Base-by-base conservation (phyloP, 2,888 invertebrate genomes). In the Eupithecia centaureata region DNA sequence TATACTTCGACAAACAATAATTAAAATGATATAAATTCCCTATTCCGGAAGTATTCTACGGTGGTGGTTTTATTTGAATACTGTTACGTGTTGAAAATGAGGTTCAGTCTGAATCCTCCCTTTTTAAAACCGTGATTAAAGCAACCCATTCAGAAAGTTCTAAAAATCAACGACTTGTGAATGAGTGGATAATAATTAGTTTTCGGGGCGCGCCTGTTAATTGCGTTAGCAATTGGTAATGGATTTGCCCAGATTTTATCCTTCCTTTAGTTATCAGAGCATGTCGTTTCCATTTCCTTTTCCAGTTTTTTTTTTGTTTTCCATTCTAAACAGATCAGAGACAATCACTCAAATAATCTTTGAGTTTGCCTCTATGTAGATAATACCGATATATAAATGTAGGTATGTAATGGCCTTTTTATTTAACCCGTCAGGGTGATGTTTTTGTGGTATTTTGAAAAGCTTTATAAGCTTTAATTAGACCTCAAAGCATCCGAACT, bases 141-240 rank as follows among this genome's bases (percentile, higher is more conserved):
- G 59, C 54, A 64, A 63, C 52, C 60, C 54, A 68, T 32, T 32
- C 30, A 63, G 51, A 62, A 71, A 69, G 66, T 73, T 64, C 62
- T 71, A 65, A 78, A 79, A 81, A 76, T 76, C 82, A 85, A 84
- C 81, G 84, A 82, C 84, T 84, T 86, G 83, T 85, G 86, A 88
- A 89, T 87, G 84, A 88, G 85, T 82, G 83, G 83, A 86, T 86
- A 89, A 86, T 89, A 88, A 89, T 90, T 87, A 88, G 83, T 84
- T 84, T 79, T 78, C 74, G 74, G 77, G 63, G 22, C 32, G 12
- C 7, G 52, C 52, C 2, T 3, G 32, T 18, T 22, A 32, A 32
- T 57, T 32, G 57, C 5, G 28, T n/a, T 12, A 13, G 18, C 32
- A 57, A 57, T 18, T 57, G 57, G 57, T n/a, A 57, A 57, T 56